Evolutionary conservation across 2,888 invertebrate species (phyloP).

Genomic region (Parochlus steinenii): DNA sequence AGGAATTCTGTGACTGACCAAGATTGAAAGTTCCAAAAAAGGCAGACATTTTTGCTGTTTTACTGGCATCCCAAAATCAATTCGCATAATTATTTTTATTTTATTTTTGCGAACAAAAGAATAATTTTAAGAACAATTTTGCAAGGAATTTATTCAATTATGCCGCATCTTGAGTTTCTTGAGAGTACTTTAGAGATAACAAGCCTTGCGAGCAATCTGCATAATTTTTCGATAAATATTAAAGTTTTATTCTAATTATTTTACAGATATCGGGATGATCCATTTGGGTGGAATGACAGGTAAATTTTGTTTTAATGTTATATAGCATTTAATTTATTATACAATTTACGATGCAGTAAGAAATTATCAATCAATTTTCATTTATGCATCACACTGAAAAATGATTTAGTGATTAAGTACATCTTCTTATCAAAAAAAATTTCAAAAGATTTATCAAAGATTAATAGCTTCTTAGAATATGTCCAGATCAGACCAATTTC

Average conservation of each 20-base stretch:
- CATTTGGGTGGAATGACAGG: conserved; percentile 12
- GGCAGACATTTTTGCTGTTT: no score
- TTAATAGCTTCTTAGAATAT: no score
- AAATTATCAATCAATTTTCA: neutral
- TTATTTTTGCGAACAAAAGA: conserved; percentile 8
- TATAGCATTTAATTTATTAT: neutral
- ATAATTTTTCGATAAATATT: neutral
- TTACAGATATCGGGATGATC: conserved; percentile 11
- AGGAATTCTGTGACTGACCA: no score
- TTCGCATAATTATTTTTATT: no score
- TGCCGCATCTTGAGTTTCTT: neutral
- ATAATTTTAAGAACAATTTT: conserved; percentile 1
- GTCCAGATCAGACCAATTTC: conserved; percentile 1
- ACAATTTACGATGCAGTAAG: neutral
- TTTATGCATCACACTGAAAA: neutral
- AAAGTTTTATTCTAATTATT: neutral
- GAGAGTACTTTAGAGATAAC: conserved; percentile 4
- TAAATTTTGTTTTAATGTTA: conserved; percentile 1
- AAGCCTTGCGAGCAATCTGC: neutral
- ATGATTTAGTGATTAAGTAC: neutral
- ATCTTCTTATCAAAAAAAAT: neutral
- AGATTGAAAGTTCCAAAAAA: no score
- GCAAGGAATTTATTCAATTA: neutral
- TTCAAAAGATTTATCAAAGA: no score
- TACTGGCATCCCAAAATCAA: no score